Conservation (phyloP, 2,113 vertebrate species). For the Promerops cafer region DNA sequence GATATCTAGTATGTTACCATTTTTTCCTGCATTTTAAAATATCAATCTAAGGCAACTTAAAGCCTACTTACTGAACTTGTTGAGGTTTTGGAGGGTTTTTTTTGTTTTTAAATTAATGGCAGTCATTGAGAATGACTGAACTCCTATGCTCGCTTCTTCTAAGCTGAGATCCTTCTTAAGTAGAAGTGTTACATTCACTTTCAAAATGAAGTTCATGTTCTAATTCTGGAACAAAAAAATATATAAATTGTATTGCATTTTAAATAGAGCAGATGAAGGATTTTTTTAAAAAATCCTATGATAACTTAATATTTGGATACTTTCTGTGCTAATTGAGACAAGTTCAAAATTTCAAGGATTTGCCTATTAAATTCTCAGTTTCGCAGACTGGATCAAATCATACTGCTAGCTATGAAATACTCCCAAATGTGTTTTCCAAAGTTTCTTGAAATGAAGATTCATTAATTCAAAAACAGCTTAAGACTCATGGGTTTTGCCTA, state of each 20-base stretch:
- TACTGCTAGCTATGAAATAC: neutral
- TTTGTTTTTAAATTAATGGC: neutral
- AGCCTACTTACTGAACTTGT: neutral
- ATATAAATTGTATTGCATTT: neutral
- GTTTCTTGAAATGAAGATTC: neutral
- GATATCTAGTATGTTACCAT: neutral
- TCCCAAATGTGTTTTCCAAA: neutral
- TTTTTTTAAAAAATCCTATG: neutral
- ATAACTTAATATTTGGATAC: neutral
- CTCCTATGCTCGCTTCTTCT: neutral
- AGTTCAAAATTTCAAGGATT: neutral
- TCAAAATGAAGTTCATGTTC: neutral
- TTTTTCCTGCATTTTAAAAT: neutral
- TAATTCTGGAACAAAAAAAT: neutral
- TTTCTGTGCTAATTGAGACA: neutral
- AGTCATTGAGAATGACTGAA: neutral
- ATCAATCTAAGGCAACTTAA: neutral
- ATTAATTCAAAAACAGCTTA: neutral
- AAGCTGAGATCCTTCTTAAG: neutral
- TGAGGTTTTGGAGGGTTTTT: rapidly evolving
- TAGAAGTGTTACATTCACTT: neutral
- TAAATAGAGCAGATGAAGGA: neutral
- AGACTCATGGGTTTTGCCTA: neutral
- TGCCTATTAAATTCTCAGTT: neutral
- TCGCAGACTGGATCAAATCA: neutral